These are phyloP conservation scores for Orbicella faveolata DNA, from an alignment of 64 coral and sea anemone species.

Conservation along the genomic window DNA sequence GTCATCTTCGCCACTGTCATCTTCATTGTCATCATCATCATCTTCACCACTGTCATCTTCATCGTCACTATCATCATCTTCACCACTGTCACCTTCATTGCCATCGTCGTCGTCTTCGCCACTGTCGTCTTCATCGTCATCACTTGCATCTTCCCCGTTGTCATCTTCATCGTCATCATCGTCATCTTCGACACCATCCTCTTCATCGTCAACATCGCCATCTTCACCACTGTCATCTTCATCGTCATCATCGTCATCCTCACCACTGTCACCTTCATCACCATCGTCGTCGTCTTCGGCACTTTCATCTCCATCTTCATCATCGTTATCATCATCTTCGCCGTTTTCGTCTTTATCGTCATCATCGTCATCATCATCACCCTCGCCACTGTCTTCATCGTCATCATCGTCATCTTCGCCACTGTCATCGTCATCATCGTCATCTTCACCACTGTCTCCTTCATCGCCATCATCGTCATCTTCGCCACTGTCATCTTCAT, in stretches of 20 bases:
- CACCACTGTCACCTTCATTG: background rate
- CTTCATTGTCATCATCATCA: background rate
- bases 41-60: background rate
- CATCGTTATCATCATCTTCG: background rate
- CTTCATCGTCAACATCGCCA: background rate
- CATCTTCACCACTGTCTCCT: background rate
- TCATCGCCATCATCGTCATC: background rate
- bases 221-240: background rate
- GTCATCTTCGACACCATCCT: background rate
- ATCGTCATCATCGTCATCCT: background rate
- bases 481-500: no score
- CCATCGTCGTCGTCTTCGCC: background rate
- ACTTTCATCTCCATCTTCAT: background rate
- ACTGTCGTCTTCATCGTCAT: background rate
- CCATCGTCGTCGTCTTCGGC: background rate
- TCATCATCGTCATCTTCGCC: background rate
- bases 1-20: background rate
- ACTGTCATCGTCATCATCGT: background rate
- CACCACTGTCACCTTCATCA: background rate
- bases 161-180: no score
- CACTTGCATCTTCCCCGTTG: background rate
- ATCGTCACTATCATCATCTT: background rate
- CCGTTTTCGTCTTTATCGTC: background rate
- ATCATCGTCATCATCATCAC: background rate
- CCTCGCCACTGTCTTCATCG: background rate